Evolutionary conservation across 2,888 invertebrate species (phyloP).

Genomic region (Tachina grossa): DNA sequence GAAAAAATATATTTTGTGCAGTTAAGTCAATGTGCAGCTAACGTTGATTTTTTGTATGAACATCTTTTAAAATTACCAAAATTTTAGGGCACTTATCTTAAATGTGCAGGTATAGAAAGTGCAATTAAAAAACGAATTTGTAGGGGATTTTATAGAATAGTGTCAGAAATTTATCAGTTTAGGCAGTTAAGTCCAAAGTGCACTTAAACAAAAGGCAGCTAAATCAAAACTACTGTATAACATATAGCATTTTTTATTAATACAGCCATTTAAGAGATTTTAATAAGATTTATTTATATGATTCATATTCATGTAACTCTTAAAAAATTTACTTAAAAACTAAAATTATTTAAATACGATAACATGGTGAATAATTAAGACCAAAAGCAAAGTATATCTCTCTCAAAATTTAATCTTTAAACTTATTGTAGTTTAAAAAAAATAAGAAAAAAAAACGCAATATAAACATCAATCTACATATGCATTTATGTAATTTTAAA

Average conservation of each 20-base stretch:
- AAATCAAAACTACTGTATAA: too few species aligned
- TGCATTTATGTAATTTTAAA: not conserved
- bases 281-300: constrained; percentile 67
- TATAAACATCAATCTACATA: not conserved
- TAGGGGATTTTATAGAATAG: too few species aligned
- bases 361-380: constrained; percentile 64
- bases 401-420: constrained; percentile 31
- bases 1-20: too few species aligned
- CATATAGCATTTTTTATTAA: not conserved
- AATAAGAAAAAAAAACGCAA: constrained; percentile 5
- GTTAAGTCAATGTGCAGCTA: too few species aligned
- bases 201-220: too few species aligned
- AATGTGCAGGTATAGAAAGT: too few species aligned
- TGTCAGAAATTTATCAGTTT: too few species aligned
- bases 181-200: too few species aligned
- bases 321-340: constrained; percentile 64
- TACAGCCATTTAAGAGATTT: constrained; percentile 24
- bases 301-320: constrained; percentile 65
- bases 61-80: too few species aligned
- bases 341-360: constrained; percentile 65
- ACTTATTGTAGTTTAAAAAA: constrained; percentile 42
- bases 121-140: too few species aligned
- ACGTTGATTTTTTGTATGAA: too few species aligned
- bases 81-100: too few species aligned
- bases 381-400: constrained; percentile 57